Evolutionary conservation across 2,797 vertebrate species (phyloP).

Genomic region (Sylvilagus floridanus): DNA sequence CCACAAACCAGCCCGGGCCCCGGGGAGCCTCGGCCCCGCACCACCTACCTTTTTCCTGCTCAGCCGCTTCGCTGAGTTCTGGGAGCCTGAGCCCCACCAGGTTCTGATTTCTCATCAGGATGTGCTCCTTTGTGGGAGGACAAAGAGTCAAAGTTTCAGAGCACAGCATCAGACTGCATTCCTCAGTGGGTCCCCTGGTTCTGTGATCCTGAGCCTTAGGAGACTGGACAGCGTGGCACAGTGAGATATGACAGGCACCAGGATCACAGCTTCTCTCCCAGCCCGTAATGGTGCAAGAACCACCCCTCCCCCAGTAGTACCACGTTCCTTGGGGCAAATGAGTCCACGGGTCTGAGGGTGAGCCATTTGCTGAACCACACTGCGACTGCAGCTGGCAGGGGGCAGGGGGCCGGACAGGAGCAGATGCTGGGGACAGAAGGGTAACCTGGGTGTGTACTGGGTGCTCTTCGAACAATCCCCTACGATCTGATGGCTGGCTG

Average conservation of each 20-base stretch:
- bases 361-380: not conserved
- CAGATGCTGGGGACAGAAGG: not conserved
- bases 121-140: conserved; percentile 93
- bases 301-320: not conserved
- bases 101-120: conserved; percentile 96
- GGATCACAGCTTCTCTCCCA: not conserved
- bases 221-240: not conserved
- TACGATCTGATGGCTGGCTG: not conserved
- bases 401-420: not conserved
- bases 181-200: not conserved
- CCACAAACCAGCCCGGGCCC: not conserved
- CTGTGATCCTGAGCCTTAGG: not conserved
- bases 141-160: conserved; percentile 68
- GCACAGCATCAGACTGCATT: not conserved
- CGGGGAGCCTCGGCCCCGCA: not conserved
- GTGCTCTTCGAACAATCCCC: not conserved
- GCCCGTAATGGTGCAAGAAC: not conserved
- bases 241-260: not conserved
- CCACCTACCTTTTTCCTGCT: conserved; percentile 96
- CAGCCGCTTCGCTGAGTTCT: conserved; percentile 95
- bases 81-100: conserved; percentile 94
- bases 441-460: not conserved
- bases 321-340: not conserved
- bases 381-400: not conserved
- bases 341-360: not conserved